A percentile compares a stretch with the other conserved stretches of the same genome.
Conservation (phyloP, 2,113 vertebrate genomes). For the Vicugna pacos region DNA sequence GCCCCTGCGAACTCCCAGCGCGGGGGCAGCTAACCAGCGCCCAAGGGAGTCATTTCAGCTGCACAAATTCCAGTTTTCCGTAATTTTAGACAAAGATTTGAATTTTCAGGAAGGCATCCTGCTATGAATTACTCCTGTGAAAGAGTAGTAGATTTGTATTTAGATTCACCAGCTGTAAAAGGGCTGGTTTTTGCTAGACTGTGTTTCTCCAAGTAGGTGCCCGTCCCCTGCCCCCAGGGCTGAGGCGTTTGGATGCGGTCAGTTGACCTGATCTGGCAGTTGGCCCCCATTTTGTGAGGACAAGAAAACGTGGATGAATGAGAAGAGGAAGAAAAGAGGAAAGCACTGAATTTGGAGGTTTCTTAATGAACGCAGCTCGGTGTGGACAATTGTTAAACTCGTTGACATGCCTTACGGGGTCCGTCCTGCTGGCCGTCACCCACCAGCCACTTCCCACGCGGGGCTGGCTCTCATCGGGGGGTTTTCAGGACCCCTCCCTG, state of each 20-base stretch:
- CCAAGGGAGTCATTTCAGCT: neutral
- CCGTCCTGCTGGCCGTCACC: too few relatives aligned
- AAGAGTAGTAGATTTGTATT: neutral
- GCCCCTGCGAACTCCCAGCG: too few relatives aligned
- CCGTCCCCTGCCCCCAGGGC: too few relatives aligned
- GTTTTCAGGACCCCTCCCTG: neutral
- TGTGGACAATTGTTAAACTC: neutral
- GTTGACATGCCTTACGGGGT: neutral
- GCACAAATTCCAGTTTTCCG: neutral
- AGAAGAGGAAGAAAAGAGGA: too few relatives aligned
- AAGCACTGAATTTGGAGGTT: fast-evolving
- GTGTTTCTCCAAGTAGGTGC: too few relatives aligned
- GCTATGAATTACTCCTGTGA: neutral
- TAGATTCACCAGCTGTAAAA: neutral
- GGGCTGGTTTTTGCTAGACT: neutral
- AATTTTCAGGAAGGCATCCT: neutral
- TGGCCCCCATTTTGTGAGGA: neutral
- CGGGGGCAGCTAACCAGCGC: neutral
- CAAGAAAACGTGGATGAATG: neutral
- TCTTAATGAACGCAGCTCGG: neutral
- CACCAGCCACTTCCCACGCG: neutral
- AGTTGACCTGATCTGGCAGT: neutral
- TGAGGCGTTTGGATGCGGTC: neutral
- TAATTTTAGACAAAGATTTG: neutral
- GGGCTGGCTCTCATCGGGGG: too few relatives aligned